Base-by-base conservation (phyloP, 2,888 invertebrate genomes). In the Dryomyza anilis region DNA sequence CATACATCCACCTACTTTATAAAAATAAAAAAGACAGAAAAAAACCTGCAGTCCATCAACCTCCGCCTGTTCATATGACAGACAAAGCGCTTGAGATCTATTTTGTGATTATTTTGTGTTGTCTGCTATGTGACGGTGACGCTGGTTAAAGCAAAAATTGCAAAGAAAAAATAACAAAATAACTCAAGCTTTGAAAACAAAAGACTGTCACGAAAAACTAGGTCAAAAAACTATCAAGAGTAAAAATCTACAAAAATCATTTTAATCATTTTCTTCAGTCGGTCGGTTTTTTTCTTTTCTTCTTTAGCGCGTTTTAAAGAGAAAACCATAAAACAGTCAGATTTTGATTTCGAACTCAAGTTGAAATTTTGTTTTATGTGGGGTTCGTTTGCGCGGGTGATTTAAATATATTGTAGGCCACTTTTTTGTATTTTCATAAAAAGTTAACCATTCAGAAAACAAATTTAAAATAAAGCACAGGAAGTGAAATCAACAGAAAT, bases 401-500 rank as follows among this genome's bases (percentile, higher is more conserved):
- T 30, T 48, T 63, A 48, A 48, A 63, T 55, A 56, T 56, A 30
- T 39, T 56, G n/a, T n/a, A n/a, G n/a, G n/a, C n/a, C n/a, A n/a
- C n/a, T n/a, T n/a, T n/a, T n/a, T n/a, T n/a, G n/a, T 39, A 48
- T 56, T 48, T 19, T 10, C 23, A 53, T 21, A 25, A 55, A 33
- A 16, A 33, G 3, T 16, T n/a, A n/a, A 33, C 3, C 33, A 21
- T 23, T 23, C 16, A 23, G 6, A 48, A 21, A 48, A 21, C n/a
- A 50, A 58, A 63, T 55, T 48, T 36, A 33, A 19, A 45, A 64
- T 58, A 53, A 64, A 59, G 59, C 57, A 23, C 62, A 63, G 66
- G 65, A 66, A 63, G 53, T 66, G 66, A 66, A 58, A 66, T 66
- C 66, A 66, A 25, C 52, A 36, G 33, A 55, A 63, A 53, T 55